Percentiles rank a stretch among this genome's conserved stretches.
These are phyloP conservation scores for Diloba caeruleocephala DNA, from an alignment of 2,888 invertebrate genomes.

Conservation along the genomic window DNA sequence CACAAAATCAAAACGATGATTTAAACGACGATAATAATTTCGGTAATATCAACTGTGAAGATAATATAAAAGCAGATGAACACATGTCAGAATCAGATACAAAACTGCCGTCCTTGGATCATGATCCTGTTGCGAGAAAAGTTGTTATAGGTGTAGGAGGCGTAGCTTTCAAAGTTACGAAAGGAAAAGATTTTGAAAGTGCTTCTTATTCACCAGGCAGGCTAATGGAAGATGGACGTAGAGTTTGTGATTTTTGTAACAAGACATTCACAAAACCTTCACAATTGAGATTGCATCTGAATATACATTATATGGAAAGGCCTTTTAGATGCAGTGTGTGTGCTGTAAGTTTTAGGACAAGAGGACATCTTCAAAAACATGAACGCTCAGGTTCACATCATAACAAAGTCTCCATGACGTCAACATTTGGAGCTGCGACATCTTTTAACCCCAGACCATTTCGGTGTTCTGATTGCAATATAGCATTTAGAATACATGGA, in stretches of 20 bases:
- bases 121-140: constrained; percentile 87
- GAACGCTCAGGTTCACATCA: constrained; percentile 97
- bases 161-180: constrained; percentile 88
- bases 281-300: constrained; percentile 96
- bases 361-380: constrained; percentile 98
- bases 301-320: constrained; percentile 98
- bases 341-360: constrained; percentile 96
- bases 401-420: constrained; percentile 97
- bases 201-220: constrained; percentile 84
- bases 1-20: constrained; percentile 71
- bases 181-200: constrained; percentile 85
- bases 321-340: constrained; percentile 97
- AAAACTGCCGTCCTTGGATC: constrained; percentile 76
- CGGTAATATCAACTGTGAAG: constrained; percentile 67
- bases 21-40: constrained; percentile 68
- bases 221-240: constrained; percentile 92
- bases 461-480: constrained; percentile 98
- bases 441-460: constrained; percentile 98
- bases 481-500: constrained; percentile 98
- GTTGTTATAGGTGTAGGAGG: constrained; percentile 91
- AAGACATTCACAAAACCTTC: constrained; percentile 97
- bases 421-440: constrained; percentile 95
- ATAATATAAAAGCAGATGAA: constrained; percentile 71
- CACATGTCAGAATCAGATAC: constrained; percentile 72
- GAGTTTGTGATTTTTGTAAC: constrained; percentile 95